A percentile compares a stretch with the other conserved stretches of the same genome.
Evolutionary conservation across 1,140 invertebrate species (phyloP).

Genomic region (Spodoptera frugiperda): DNA sequence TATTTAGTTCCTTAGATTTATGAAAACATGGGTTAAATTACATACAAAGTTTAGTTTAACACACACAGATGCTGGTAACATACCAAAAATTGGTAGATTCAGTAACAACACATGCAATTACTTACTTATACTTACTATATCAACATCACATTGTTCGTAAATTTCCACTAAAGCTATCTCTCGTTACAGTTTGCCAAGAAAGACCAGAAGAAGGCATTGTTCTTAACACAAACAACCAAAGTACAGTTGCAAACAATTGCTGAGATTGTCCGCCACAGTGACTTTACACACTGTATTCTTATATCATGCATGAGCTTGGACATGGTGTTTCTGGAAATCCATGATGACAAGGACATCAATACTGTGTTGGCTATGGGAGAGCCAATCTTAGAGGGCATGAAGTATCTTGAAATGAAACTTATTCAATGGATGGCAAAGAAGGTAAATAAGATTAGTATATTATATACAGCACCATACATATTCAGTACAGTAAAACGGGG

Average conservation of each 20-base stretch:
- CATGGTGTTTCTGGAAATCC: conserved; percentile 76
- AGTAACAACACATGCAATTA: no score
- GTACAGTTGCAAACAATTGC: conserved; percentile 84
- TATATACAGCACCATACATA: no score
- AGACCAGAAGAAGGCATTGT: conserved; percentile 87
- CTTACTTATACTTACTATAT: background rate
- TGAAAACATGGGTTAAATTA: no score
- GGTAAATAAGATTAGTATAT: conserved; percentile 57
- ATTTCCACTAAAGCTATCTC: no score
- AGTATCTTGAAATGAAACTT: conserved; percentile 75
- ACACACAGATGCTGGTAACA: no score
- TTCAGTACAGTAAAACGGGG: no score
- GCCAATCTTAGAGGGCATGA: conserved; percentile 67
- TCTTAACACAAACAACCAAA: conserved; percentile 85
- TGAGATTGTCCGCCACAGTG: conserved; percentile 86
- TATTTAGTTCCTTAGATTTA: no score
- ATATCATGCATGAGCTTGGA: conserved; percentile 81
- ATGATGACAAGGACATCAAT: conserved; percentile 74
- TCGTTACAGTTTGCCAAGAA: conserved; percentile 70
- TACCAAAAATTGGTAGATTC: no score
- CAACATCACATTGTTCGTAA: background rate
- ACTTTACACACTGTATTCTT: conserved; percentile 87
- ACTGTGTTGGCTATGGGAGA: conserved; percentile 70
- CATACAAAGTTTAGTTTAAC: no score
- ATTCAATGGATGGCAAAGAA: conserved; percentile 75